phyloP scores from a whole-genome alignment of 2,888 invertebrate genomes.

The Lissocephala sabroskyi region DNA sequence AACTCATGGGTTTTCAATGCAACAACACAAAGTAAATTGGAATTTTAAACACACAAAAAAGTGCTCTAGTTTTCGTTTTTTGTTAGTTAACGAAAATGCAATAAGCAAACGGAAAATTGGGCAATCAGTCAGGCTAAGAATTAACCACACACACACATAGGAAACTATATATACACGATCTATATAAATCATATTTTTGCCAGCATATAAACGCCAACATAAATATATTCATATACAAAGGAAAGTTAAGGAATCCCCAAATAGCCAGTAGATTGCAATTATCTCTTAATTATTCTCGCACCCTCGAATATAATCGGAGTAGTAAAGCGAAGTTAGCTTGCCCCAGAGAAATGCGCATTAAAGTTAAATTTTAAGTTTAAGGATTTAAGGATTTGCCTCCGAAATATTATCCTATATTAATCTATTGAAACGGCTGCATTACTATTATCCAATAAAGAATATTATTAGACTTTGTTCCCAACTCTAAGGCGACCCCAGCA shows the following conservation, averaged over 20 bases:
- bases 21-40: conserved; percentile 45
- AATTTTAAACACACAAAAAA: conserved; percentile 35
- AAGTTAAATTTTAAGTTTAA: conserved; percentile 44
- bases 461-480: conserved; percentile 32
- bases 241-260: conserved; percentile 48
- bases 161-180: conserved; percentile 3
- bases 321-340: too few relatives aligned
- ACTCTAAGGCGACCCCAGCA: neutral
- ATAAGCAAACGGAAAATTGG: conserved; percentile 44
- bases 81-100: conserved; percentile 24
- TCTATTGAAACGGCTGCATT: conserved; percentile 33
- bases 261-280: too few relatives aligned
- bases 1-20: conserved; percentile 59
- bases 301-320: too few relatives aligned
- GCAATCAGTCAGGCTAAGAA: conserved; percentile 51
- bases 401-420: conserved; percentile 41
- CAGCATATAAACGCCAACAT: conserved; percentile 32
- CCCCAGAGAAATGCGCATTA: too few relatives aligned
- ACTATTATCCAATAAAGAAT: conserved; percentile 39
- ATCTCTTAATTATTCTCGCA: too few relatives aligned
- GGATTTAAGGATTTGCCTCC: too few relatives aligned
- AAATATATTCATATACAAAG: conserved; percentile 32
- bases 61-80: conserved; percentile 40
- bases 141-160: conserved; percentile 4
- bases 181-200: conserved; percentile 38